A percentile compares a stretch with the other conserved stretches of the same genome.
Evolutionary conservation across 2,888 invertebrate species (phyloP).

Genomic region (Tethea ocularis): DNA sequence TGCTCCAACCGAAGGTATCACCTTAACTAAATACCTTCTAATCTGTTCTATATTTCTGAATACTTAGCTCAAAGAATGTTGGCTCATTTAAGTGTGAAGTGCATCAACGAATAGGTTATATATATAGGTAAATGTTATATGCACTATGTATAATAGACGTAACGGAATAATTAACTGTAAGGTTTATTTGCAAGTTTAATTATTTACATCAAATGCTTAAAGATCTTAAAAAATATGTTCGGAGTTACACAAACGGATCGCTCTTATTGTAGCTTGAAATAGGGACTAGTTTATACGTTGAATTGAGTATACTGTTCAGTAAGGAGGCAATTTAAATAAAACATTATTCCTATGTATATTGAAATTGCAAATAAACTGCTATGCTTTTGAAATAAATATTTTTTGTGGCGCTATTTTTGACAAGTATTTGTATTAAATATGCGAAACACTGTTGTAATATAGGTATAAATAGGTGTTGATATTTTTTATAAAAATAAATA

Average conservation of each 20-base stretch:
- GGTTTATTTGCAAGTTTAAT: not conserved
- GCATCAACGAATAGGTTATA: conserved; percentile 1
- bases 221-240: too few species aligned
- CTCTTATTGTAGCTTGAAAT: too few species aligned
- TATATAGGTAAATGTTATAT: not conserved
- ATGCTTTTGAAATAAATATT: conserved; percentile 1
- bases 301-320: too few species aligned
- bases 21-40: too few species aligned
- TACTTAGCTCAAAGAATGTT: not conserved
- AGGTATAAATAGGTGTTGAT: conserved; percentile 5
- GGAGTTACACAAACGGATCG: too few species aligned
- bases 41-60: not conserved
- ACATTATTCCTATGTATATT: too few species aligned
- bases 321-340: too few species aligned
- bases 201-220: too few species aligned
- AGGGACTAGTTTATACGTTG: too few species aligned
- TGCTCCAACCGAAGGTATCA: too few species aligned
- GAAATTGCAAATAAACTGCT: not conserved
- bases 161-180: not conserved
- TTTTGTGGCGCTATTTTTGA: not conserved
- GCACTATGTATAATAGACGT: not conserved
- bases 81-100: not conserved
- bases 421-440: not conserved
- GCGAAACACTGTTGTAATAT: conserved; percentile 6
- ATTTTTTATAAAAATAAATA: conserved; percentile 1